Percentiles rank a stretch among this genome's conserved stretches.
phyloP scores from a whole-genome alignment of 2,888 invertebrate genomes.

The Diadegma fenestrale region DNA sequence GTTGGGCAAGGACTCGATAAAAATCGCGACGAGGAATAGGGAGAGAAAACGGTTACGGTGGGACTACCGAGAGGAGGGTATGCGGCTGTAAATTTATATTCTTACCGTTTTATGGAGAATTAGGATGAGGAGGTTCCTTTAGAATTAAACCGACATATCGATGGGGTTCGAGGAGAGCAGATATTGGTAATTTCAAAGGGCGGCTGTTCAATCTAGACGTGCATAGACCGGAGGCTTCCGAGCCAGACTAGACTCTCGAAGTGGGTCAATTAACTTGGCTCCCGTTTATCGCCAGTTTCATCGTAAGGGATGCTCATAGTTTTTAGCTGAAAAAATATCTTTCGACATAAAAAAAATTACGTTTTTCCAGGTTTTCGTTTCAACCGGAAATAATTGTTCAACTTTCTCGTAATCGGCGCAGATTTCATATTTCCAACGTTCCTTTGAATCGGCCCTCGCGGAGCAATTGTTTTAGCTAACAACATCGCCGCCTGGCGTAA shows the following conservation, averaged over 20 bases:
- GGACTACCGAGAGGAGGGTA: conserved; percentile 10
- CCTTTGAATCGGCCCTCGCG: neutral
- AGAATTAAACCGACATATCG: neutral
- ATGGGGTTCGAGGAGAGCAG: conserved; percentile 19
- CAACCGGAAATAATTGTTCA: neutral
- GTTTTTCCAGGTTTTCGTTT: neutral
- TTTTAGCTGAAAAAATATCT: neutral
- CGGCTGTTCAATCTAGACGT: conserved; percentile 1
- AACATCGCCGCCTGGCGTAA: neutral
- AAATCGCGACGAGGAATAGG: neutral
- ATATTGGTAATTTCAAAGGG: conserved; percentile 45
- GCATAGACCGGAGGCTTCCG: neutral
- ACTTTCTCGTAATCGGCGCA: neutral
- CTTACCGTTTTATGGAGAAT: conserved; percentile 34
- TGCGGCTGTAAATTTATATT: conserved; percentile 43
- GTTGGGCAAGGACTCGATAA: conserved; percentile 8
- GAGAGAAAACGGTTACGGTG: neutral
- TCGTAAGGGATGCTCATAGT: neutral
- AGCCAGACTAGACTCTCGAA: conserved; percentile 21
- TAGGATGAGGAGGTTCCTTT: conserved; percentile 4
- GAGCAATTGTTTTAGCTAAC: too few relatives aligned
- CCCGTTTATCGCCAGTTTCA: neutral
- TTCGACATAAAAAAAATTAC: too few relatives aligned
- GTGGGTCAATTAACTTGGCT: conserved; percentile 48
- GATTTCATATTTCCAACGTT: neutral